Evolutionary conservation across 2,888 invertebrate species (phyloP).

Genomic region (Eueremaeus valkanovi): DNA sequence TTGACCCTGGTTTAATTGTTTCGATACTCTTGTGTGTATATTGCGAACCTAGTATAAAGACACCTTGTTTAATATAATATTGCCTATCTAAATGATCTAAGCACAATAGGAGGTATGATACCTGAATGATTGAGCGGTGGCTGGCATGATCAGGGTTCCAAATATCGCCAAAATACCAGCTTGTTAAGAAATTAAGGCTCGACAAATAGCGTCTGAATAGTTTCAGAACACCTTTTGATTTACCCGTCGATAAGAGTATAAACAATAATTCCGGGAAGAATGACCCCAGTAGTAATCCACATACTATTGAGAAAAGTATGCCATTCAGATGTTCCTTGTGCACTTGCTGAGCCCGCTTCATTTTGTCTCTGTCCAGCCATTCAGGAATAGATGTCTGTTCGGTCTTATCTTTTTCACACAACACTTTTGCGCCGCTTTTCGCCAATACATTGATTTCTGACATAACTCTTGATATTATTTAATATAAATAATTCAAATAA

Average conservation of each 20-base stretch:
- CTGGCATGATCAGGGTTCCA: conserved; percentile 57
- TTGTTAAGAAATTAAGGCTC: conserved; percentile 69
- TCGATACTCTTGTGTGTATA: conserved; percentile 45
- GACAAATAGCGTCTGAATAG: conserved; percentile 68
- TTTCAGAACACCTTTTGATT: conserved; percentile 42
- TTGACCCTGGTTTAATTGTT: conserved; percentile 40
- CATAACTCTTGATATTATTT: too few relatives aligned
- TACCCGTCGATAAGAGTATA: conserved; percentile 44
- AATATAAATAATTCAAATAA: too few relatives aligned
- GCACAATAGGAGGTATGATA: too few relatives aligned
- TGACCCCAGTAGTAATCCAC: conserved; percentile 46
- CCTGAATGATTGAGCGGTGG: conserved; percentile 53
- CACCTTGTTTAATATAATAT: conserved; percentile 38
- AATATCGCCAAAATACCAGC: conserved; percentile 73
- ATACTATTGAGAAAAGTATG: conserved; percentile 45
- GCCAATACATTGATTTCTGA: background rate
- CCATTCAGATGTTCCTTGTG: conserved; percentile 42
- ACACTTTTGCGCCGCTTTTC: background rate
- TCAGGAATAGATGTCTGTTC: background rate
- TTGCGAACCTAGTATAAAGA: conserved; percentile 35
- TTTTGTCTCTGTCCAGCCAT: conserved; percentile 36
- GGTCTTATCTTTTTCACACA: background rate
- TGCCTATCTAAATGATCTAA: too few relatives aligned
- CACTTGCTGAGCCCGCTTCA: background rate
- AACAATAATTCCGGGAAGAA: conserved; percentile 44